A percentile compares a stretch with the other conserved stretches of the same genome.
phyloP scores from a whole-genome alignment of 2,888 invertebrate genomes.

The Meiosimyza decipiens region DNA sequence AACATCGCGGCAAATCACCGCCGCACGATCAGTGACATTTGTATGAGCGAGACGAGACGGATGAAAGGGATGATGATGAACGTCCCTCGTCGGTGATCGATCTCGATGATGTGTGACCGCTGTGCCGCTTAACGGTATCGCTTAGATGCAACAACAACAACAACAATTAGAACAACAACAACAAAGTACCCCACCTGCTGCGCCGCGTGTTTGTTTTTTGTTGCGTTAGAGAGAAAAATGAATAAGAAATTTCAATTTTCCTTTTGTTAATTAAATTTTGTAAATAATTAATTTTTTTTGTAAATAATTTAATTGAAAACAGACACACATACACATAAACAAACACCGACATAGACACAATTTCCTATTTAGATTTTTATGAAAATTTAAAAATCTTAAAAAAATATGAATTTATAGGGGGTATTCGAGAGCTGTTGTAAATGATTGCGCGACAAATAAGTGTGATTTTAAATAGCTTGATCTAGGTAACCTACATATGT shows the following conservation, averaged over 20 bases:
- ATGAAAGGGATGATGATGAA: conserved; percentile 47
- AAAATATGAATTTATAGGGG: too few relatives aligned
- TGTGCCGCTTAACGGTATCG: conserved; percentile 34
- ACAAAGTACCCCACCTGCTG: conserved; percentile 23
- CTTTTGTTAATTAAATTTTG: conserved; percentile 22
- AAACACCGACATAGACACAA: conserved; percentile 29
- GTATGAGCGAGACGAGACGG: conserved; percentile 59
- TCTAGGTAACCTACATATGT: too few relatives aligned
- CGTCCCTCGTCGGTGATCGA: conserved; percentile 66
- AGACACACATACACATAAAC: conserved; percentile 25
- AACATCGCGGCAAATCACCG: conserved; percentile 47
- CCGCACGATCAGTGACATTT: conserved; percentile 66
- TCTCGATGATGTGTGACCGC: conserved; percentile 67
- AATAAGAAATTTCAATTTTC: neutral
- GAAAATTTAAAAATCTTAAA: too few relatives aligned
- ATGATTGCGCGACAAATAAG: too few relatives aligned
- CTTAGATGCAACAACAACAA: conserved; percentile 39
- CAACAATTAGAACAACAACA: conserved; percentile 25
- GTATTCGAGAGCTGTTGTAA: too few relatives aligned
- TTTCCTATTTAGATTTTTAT: conserved; percentile 31
- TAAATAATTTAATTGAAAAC: conserved; percentile 23
- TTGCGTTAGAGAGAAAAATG: neutral
- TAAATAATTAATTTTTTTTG: conserved; percentile 15
- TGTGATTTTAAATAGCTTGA: too few relatives aligned
- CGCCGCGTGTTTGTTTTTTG: conserved; percentile 14